Evolutionary conservation across 1,140 invertebrate species (phyloP).

Genomic region (Caenorhabditis latens): DNA sequence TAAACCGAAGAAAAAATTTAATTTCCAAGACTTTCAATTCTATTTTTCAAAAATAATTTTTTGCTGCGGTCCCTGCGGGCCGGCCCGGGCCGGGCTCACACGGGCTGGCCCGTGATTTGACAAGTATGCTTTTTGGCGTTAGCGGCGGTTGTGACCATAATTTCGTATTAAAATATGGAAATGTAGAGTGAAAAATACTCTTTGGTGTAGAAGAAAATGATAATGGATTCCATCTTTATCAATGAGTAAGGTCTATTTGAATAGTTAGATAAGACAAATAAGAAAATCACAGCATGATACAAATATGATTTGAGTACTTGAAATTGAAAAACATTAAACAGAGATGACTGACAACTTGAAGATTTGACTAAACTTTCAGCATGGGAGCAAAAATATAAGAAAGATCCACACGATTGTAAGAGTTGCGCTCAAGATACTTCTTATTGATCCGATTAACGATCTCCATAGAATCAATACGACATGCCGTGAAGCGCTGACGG

Average conservation of each 20-base stretch:
- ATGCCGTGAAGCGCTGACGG: neutral
- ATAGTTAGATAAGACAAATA: neutral
- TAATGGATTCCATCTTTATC: neutral
- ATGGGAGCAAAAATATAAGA: slow-evolving; percentile 59
- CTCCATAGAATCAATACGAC: slow-evolving; percentile 20
- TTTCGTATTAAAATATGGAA: too few relatives aligned
- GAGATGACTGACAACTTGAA: neutral
- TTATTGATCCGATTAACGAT: slow-evolving; percentile 18
- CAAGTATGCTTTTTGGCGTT: too few relatives aligned
- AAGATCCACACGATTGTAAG: slow-evolving; percentile 61
- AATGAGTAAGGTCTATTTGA: neutral
- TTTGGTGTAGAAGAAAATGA: too few relatives aligned
- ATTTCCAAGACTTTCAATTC: too few relatives aligned
- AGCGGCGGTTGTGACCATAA: too few relatives aligned
- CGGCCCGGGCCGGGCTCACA: too few relatives aligned
- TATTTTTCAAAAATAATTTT: too few relatives aligned
- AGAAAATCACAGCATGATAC: slow-evolving; percentile 9
- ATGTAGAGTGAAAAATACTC: too few relatives aligned
- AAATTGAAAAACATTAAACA: neutral
- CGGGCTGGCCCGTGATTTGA: too few relatives aligned
- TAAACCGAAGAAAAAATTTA: too few relatives aligned
- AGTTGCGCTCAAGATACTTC: slow-evolving; percentile 40
- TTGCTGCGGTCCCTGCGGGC: too few relatives aligned
- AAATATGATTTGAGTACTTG: slow-evolving; percentile 14
- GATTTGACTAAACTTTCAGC: slow-evolving; percentile 5